phyloP scores from a whole-genome alignment of 1,140 invertebrate species.

The Idris sp. region DNA sequence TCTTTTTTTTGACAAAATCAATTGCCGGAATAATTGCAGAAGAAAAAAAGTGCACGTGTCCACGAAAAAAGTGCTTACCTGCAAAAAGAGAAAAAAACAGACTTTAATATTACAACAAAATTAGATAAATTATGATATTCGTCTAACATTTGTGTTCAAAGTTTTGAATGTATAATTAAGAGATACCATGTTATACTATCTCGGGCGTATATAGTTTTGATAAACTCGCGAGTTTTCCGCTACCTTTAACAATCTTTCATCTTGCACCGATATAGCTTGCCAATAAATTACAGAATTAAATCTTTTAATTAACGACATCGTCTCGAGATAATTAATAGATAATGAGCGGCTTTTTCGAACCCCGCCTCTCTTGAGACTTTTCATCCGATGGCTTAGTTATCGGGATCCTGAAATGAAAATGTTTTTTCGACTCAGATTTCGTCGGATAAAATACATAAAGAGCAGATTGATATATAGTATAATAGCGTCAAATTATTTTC shows the following conservation, averaged over 20 bases:
- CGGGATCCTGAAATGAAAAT: constrained; percentile 4
- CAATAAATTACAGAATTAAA: constrained; percentile 56
- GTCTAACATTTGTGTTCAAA: constrained; percentile 31
- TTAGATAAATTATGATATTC: too few relatives aligned
- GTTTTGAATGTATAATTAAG: constrained; percentile 55
- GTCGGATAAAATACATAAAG: too few relatives aligned
- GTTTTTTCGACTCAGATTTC: constrained; percentile 5
- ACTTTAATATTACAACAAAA: background rate
- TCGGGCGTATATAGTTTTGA: constrained; percentile 46
- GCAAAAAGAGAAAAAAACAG: constrained; percentile 3
- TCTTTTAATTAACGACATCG: constrained; percentile 42
- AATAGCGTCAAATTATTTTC: too few relatives aligned
- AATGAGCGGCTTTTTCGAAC: constrained; percentile 44
- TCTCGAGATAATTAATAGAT: constrained; percentile 56
- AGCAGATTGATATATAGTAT: too few relatives aligned
- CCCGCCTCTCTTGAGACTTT: constrained; percentile 3
- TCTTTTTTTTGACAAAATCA: constrained; percentile 30
- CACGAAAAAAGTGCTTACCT: too few relatives aligned
- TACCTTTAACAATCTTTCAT: constrained; percentile 33
- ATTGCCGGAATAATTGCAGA: constrained; percentile 49
- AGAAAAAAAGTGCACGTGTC: constrained; percentile 4
- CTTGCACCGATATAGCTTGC: constrained; percentile 45
- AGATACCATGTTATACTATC: constrained; percentile 35
- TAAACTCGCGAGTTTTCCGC: constrained; percentile 39
- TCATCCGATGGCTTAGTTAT: constrained; percentile 4